Base-by-base conservation (phyloP, 2,888 invertebrate genomes). In the Phytoseiulus persimilis region DNA sequence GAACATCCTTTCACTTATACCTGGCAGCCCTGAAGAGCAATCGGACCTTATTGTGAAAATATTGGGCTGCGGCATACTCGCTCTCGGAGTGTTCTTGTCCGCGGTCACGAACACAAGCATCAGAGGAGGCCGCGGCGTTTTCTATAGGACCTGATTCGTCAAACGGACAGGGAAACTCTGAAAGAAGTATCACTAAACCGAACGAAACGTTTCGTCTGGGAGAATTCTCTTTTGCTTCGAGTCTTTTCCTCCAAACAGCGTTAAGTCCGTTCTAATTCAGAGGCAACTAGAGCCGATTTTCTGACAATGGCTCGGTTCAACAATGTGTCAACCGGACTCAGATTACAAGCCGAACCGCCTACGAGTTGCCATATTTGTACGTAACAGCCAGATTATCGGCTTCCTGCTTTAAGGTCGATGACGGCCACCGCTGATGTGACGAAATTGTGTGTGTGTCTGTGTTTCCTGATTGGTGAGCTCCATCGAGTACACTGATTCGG, bases 61-160 rank as follows among this genome's bases (percentile, higher is more conserved):
- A n/a, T 31, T 87, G 9, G 32, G 39, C 32, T 87, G 87, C 18
- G 87, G 33, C 18, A 33, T 87, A 6, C 87, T 87, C 14, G 87
- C 87, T 3, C 87, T 87, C 32, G 87, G 32, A n/a, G 87, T 87
- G 0, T 31, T 87, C 5, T 18, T 87, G 33, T 45, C 87, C 6
- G 45, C 87, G 32, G 45, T 87, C 39, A 87, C 87, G 28, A 87
- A 87, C 33, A 87, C 87, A 23, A 87, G 87, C 39, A 87, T 87
- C 33, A n/a, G 87, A 9, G 87, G 87, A 32, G 87, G 87, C n/a
- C 87, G 87, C n/a, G 87, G 87, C 0, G 87, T 87, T 32, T 87
- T 87, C 39, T 87, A 32, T 39, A 33, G 87, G 39, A 87, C 32
- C 87, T 65, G 18, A 65, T 39, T 39, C 9, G 5, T 39, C 39